phyloP scores from a whole-genome alignment of 2,113 vertebrate species.

The Forbesichthys agassizii region DNA sequence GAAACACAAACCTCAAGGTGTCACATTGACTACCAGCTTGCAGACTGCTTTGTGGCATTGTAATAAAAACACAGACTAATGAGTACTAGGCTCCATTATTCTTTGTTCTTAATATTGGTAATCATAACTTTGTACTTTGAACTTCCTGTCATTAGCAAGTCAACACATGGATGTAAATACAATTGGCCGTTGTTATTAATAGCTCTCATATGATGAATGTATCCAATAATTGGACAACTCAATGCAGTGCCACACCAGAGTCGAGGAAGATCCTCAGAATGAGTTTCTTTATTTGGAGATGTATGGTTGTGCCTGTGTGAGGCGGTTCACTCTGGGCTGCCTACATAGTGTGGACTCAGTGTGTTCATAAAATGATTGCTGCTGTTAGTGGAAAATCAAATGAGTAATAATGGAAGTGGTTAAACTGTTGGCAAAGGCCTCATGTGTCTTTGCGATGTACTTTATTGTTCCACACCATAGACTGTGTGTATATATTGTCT shows the following conservation, averaged over 20 bases:
- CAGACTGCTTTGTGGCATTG: neutral
- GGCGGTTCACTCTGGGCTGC: conserved; percentile 20
- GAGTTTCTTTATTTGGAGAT: conserved; percentile 36
- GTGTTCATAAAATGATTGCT: conserved; percentile 38
- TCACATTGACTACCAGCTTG: conserved; percentile 22
- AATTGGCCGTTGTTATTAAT: conserved; percentile 19
- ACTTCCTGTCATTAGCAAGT: neutral
- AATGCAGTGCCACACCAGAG: neutral
- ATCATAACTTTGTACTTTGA: neutral
- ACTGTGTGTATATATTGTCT: too few relatives aligned
- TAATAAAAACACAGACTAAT: conserved; percentile 53
- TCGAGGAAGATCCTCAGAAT: neutral
- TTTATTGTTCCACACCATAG: conserved; percentile 49
- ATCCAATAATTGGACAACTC: neutral
- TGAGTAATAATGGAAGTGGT: conserved; percentile 14
- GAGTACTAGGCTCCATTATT: conserved; percentile 25
- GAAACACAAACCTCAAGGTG: conserved; percentile 46
- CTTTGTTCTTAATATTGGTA: neutral
- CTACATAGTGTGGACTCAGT: neutral
- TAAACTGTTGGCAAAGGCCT: conserved; percentile 25
- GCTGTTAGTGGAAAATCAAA: conserved; percentile 15
- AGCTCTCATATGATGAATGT: conserved; percentile 14
- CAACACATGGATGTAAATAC: neutral
- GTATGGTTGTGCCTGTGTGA: conserved; percentile 25
- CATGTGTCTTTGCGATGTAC: conserved; percentile 41